phyloP scores from a whole-genome alignment of 2,797 vertebrate species.

The Anomalospiza imberbis region DNA sequence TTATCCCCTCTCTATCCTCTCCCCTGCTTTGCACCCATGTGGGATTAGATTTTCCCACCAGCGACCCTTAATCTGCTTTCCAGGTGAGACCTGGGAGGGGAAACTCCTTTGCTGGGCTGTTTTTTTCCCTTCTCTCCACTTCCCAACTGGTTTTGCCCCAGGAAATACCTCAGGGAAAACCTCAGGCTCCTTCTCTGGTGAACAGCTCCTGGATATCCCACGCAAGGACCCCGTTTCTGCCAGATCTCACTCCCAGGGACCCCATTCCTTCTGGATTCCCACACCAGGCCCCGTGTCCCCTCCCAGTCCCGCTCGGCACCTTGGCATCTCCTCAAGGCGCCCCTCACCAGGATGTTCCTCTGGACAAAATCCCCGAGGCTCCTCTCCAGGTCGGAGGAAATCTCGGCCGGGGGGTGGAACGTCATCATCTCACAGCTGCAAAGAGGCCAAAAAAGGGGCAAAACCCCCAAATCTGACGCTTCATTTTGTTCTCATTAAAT shows the following conservation, averaged over 20 bases:
- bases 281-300: not conserved
- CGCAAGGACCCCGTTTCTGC: too few relatives aligned
- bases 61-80: not conserved
- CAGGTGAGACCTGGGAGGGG: rapidly evolving
- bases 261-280: not conserved
- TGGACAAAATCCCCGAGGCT: not conserved
- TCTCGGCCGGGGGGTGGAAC: not conserved
- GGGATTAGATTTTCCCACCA: not conserved
- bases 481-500: not conserved
- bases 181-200: too few relatives aligned
- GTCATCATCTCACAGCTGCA: not conserved
- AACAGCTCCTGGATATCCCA: not conserved
- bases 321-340: not conserved
- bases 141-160: not conserved
- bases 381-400: not conserved
- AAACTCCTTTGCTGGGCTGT: not conserved
- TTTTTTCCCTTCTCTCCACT: not conserved
- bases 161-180: not conserved
- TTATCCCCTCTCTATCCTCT: not conserved
- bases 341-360: not conserved
- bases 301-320: not conserved
- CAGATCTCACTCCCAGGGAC: not conserved
- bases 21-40: rapidly evolving
- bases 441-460: not conserved
- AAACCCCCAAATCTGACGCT: too few relatives aligned